phyloP scores from a whole-genome alignment of 2,797 vertebrate species.

The Capromys pilorides region DNA sequence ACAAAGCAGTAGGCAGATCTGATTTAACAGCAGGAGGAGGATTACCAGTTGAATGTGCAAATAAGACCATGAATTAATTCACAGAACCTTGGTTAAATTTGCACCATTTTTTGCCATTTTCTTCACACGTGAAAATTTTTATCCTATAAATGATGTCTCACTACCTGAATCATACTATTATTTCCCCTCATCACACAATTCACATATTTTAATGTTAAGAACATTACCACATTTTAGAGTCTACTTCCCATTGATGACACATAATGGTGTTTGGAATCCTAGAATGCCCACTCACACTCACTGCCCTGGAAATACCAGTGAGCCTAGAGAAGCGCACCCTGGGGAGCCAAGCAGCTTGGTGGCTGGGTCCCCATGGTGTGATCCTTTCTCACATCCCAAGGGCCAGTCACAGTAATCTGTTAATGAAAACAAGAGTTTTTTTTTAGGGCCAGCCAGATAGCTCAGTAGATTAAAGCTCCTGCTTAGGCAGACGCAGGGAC shows the following conservation, averaged over 20 bases:
- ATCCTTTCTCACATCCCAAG: slow-evolving; percentile 25
- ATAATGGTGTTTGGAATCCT: not conserved
- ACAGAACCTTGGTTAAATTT: not conserved
- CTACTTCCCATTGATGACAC: slow-evolving; percentile 52
- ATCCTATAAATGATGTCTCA: not conserved
- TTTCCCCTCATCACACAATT: not conserved
- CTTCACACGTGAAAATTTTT: not conserved
- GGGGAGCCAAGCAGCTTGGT: not conserved
- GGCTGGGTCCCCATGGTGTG: not conserved
- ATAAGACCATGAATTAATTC: not conserved
- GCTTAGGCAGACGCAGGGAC: too few relatives aligned
- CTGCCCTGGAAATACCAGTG: slow-evolving; percentile 2
- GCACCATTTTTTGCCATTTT: not conserved
- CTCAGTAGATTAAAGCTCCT: too few relatives aligned
- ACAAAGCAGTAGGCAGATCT: not conserved
- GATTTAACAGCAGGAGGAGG: not conserved
- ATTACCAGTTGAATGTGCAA: not conserved
- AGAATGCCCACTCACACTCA: slow-evolving; percentile 13
- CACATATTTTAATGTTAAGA: slow-evolving; percentile 20
- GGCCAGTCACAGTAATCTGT: not conserved
- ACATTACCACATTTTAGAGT: slow-evolving; percentile 35
- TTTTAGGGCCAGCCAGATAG: too few relatives aligned
- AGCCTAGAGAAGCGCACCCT: not conserved
- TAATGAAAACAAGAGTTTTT: slow-evolving; percentile 26
- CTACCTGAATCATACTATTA: not conserved